Evolutionary conservation across 1,140 invertebrate genomes (phyloP).

Genomic region (Bradysia coprophila): DNA sequence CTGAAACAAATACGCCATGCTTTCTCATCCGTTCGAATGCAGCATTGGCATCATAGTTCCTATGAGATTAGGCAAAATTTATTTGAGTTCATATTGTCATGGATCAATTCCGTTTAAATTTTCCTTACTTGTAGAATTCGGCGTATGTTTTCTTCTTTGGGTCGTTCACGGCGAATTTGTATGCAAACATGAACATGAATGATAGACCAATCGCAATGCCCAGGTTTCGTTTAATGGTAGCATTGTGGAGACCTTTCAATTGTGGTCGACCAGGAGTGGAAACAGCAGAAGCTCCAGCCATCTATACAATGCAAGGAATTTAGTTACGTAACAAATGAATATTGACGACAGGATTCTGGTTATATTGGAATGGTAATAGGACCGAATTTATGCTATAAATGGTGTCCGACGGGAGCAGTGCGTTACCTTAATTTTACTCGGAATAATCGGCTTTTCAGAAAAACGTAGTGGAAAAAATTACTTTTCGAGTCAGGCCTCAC

Average conservation of each 20-base stretch:
- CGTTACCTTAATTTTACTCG: too few relatives aligned
- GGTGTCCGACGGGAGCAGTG: too few relatives aligned
- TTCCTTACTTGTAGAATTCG: conserved; percentile 32
- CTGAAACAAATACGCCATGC: conserved; percentile 27
- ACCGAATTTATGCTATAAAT: too few relatives aligned
- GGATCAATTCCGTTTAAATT: neutral
- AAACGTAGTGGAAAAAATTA: too few relatives aligned
- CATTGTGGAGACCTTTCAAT: conserved; percentile 15
- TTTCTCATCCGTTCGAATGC: conserved; percentile 33
- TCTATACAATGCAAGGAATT: too few relatives aligned
- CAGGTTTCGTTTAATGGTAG: conserved; percentile 22
- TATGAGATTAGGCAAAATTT: conserved; percentile 8
- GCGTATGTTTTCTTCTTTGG: conserved; percentile 30
- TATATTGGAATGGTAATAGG: too few relatives aligned
- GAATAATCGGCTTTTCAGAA: too few relatives aligned
- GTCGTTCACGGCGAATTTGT: conserved; percentile 20
- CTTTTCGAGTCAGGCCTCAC: too few relatives aligned
- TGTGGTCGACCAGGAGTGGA: neutral
- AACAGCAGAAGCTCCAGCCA: neutral
- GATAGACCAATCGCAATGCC: conserved; percentile 16
- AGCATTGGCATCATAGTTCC: conserved; percentile 31
- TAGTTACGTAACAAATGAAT: too few relatives aligned
- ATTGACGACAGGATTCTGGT: too few relatives aligned
- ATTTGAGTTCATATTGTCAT: neutral
- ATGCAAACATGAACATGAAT: conserved; percentile 13